Conservation (phyloP, 2,888 invertebrate genomes). For the Philereme vetulata region DNA sequence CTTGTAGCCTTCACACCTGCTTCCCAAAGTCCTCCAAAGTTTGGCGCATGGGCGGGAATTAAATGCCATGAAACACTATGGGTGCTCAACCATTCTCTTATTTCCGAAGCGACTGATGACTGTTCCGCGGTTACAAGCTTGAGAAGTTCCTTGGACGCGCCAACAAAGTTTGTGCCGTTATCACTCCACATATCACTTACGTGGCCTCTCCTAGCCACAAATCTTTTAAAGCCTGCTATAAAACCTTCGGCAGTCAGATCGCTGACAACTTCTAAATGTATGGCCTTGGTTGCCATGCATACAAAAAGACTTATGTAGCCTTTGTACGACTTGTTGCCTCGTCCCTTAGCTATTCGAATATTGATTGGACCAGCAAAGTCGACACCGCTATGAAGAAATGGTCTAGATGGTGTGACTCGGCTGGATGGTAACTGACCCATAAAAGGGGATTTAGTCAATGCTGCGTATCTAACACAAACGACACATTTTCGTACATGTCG, state of each 20-base stretch:
- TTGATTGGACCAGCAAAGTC: constrained; percentile 38
- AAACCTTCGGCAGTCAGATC: constrained; percentile 41
- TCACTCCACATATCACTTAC: constrained; percentile 38
- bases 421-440: constrained; percentile 37
- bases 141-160: background rate
- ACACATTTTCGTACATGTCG: constrained; percentile 28
- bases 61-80: background rate
- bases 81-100: background rate
- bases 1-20: no score
- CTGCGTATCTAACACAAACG: constrained; percentile 25
- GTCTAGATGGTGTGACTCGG: constrained; percentile 26
- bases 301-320: constrained; percentile 30
- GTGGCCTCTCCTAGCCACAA: constrained; percentile 35
- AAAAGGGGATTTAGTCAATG: constrained; percentile 11
- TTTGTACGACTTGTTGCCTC: constrained; percentile 30
- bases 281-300: constrained; percentile 37
- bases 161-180: constrained; percentile 35
- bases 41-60: no score
- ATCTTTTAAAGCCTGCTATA: constrained; percentile 39
- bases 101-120: background rate
- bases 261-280: constrained; percentile 46
- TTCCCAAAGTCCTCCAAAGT: no score
- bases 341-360: constrained; percentile 26
- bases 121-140: background rate
- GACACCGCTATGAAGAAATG: constrained; percentile 14